phyloP scores from a whole-genome alignment of 2,797 vertebrate species.

The Gouania willdenowi region DNA sequence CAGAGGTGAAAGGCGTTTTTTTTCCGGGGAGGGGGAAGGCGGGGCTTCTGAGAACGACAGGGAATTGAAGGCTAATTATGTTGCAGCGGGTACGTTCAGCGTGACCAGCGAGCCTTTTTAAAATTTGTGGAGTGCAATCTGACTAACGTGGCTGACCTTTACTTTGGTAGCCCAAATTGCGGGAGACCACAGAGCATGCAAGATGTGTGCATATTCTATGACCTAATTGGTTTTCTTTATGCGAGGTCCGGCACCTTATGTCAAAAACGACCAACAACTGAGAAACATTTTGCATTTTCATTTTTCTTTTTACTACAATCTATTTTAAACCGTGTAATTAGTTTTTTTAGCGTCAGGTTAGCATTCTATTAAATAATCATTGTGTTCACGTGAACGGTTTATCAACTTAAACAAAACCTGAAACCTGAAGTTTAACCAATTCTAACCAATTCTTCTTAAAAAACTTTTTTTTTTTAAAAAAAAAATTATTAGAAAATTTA shows the following conservation, averaged over 20 bases:
- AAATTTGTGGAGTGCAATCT: constrained; percentile 72
- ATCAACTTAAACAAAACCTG: too few species aligned
- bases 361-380: too few species aligned
- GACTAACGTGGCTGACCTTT: constrained; percentile 76
- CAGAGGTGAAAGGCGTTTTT: constrained; percentile 73
- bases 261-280: too few species aligned
- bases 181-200: constrained; percentile 63
- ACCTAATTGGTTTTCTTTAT: constrained; percentile 61
- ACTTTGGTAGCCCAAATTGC: constrained; percentile 67
- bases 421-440: too few species aligned
- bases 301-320: too few species aligned
- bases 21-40: constrained; percentile 50
- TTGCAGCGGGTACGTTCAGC: constrained; percentile 74
- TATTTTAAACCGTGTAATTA: too few species aligned
- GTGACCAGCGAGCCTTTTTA: constrained; percentile 72
- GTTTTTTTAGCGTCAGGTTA: too few species aligned
- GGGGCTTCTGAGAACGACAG: constrained; percentile 53
- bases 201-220: constrained; percentile 69
- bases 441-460: too few species aligned
- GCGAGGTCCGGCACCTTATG: constrained; percentile 13
- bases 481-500: too few species aligned
- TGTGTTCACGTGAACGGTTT: too few species aligned
- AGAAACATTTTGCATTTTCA: too few species aligned
- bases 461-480: too few species aligned
- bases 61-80: constrained; percentile 77